Evolutionary conservation across 2,888 invertebrate species (phyloP), one percentile per base, ranked within the genome.

Genomic region (Phortica okadai): DNA sequence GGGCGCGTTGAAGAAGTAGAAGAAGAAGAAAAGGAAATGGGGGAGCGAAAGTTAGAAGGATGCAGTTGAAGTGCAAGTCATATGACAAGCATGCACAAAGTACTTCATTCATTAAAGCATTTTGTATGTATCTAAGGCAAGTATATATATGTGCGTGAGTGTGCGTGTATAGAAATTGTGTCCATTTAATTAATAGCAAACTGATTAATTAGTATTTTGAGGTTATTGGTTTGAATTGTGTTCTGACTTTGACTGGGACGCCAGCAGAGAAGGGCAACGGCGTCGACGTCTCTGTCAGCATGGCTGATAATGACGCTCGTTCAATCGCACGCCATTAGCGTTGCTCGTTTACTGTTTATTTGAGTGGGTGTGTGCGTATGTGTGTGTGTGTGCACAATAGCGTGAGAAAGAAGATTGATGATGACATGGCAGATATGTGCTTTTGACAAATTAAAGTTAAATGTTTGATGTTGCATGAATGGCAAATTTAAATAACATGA

Each of bases 141-240:
- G 21, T 21, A 56, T 62, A 6, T 25, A 11, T 62, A 4, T 10
- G 62, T 62, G 25, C 21, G 25, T 62, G 6, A 2, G 21, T 62
- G 25, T 10, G 7, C 8, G 16, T 33, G 16, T 69, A 10, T 50
- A 69, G 21, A 70, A 79, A 78, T 66, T 74, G 84, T 33, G 85
- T 85, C 79, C 79, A 74, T 80, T 79, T 87, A 87, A 85, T 88
- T 87, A 85, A 85, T 86, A 81, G 77, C 82, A 73, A 77, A 76
- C 78, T 82, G 86, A 85, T 85, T 85, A 85, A 85, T 85, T 86
- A 84, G 82, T 80, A 76, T 81, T 33, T 86, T 85, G 81, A 56
- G 70, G 56, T 72, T 72, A 72, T 72, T 72, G 70, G 70, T 72
- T 70, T 69, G 66, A 45, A 59, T 59, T 25, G 21, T 62, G 21